These are phyloP conservation scores for Tiliacea aurago DNA, from an alignment of 2,888 invertebrate genomes.

Conservation along the genomic window DNA sequence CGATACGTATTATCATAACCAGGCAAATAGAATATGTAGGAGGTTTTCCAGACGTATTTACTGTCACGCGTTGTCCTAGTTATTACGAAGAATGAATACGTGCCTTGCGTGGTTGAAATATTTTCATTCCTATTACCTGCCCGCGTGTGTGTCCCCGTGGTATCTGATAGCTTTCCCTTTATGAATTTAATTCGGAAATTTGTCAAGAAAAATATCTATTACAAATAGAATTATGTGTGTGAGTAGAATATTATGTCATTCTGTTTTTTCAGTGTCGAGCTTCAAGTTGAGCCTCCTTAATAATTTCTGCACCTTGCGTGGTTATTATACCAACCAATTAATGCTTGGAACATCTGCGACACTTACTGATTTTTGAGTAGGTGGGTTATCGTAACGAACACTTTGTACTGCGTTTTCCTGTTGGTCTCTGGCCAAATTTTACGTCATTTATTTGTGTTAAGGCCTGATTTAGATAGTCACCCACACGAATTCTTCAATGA, in stretches of 20 bases:
- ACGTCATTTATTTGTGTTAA: not conserved
- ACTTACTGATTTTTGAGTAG: not conserved
- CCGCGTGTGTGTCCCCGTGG: conserved; percentile 46
- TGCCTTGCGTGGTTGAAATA: conserved; percentile 65
- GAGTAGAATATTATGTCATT: conserved; percentile 5
- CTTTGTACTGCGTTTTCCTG: conserved; percentile 12
- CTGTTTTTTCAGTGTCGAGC: not conserved
- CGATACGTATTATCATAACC: conserved; percentile 55
- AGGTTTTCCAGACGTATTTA: conserved; percentile 59
- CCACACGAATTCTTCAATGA: not conserved
- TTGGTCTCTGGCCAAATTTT: conserved; percentile 9
- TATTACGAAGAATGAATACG: conserved; percentile 68
- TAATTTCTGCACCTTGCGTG: not conserved
- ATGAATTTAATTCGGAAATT: conserved; percentile 61
- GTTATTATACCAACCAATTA: not conserved
- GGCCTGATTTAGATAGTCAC: not conserved
- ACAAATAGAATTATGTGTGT: conserved; percentile 41
- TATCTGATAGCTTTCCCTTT: conserved; percentile 49
- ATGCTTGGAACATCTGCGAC: not conserved
- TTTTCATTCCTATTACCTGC: conserved; percentile 61
- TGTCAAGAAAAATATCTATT: conserved; percentile 51
- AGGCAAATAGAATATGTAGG: conserved; percentile 54
- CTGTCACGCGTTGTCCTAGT: conserved; percentile 67
- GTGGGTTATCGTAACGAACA: not conserved
- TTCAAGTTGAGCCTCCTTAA: not conserved